Evolutionary conservation across 2,113 vertebrate genomes (phyloP).

Genomic region (Ammodramus savannarum): DNA sequence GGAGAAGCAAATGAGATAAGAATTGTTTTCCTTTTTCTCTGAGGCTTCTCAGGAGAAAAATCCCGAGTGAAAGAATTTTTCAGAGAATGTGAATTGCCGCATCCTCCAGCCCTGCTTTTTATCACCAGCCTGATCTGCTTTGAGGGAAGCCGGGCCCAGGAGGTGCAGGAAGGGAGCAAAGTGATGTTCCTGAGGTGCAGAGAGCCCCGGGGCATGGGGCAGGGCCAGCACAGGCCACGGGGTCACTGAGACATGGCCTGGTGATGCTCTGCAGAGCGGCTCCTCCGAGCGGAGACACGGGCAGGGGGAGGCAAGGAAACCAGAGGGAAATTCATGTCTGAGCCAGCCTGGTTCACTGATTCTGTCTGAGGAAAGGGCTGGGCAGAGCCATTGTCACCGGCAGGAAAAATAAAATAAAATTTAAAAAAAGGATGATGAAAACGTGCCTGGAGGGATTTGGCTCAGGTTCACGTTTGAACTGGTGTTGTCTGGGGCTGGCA

Average conservation of each 20-base stretch:
- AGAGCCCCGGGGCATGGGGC: neutral
- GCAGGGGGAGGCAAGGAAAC: neutral
- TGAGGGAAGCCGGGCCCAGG: neutral
- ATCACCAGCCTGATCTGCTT: neutral
- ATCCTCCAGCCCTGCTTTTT: neutral
- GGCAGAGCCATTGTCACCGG: neutral
- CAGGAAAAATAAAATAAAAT: neutral
- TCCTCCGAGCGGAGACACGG: neutral
- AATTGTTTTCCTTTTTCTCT: too few species aligned
- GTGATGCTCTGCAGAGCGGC: neutral
- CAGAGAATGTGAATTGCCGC: too few species aligned
- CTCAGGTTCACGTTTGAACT: neutral
- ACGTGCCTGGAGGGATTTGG: neutral
- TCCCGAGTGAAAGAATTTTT: rapidly evolving
- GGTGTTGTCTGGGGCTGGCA: neutral
- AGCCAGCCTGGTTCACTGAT: neutral
- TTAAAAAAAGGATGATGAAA: neutral
- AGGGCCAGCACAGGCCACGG: neutral
- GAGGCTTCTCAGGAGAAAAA: too few species aligned
- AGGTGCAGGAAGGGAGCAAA: neutral
- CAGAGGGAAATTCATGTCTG: neutral
- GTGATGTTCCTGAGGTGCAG: neutral
- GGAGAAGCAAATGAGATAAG: too few species aligned
- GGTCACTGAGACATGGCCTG: neutral
- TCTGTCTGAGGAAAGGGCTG: conserved; percentile 46